Evolutionary conservation across 2,888 invertebrate genomes (phyloP).

Genomic region (Lasioglossum leucozonium): DNA sequence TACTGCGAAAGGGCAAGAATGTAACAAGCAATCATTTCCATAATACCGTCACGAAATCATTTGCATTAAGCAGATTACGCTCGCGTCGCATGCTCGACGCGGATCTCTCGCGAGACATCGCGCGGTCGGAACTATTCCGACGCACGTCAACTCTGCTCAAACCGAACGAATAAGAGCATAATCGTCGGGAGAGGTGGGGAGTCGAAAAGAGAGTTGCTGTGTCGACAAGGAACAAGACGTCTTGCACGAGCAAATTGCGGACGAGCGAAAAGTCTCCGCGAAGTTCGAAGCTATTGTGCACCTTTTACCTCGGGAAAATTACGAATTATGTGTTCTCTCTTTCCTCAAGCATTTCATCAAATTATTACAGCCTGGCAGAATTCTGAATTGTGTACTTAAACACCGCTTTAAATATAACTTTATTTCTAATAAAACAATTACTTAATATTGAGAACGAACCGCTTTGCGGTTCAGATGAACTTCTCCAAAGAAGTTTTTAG

Average conservation of each 20-base stretch:
- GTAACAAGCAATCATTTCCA: constrained; percentile 36
- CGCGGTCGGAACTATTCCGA: background rate
- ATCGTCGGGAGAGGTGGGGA: background rate
- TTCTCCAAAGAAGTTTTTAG: too few species aligned
- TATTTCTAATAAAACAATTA: too few species aligned
- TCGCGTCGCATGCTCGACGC: constrained; percentile 18
- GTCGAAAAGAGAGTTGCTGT: constrained; percentile 23
- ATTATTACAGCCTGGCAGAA: too few species aligned
- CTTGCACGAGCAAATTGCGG: constrained; percentile 39
- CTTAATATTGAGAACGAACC: too few species aligned
- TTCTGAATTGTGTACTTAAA: too few species aligned
- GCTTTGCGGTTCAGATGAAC: too few species aligned
- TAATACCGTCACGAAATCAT: constrained; percentile 41
- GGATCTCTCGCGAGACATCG: constrained; percentile 17
- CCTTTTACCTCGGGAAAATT: background rate
- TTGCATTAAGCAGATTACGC: constrained; percentile 41
- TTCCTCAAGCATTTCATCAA: too few species aligned
- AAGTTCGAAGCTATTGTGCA: background rate
- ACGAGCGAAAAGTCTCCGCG: constrained; percentile 24
- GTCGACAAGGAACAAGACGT: constrained; percentile 22
- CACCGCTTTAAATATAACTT: too few species aligned
- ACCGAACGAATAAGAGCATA: background rate
- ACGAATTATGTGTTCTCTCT: too few species aligned
- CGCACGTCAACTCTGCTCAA: constrained; percentile 10
- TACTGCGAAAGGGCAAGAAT: constrained; percentile 22